Percentiles rank a stretch among this genome's conserved stretches.
Evolutionary conservation across 2,888 invertebrate species (phyloP).

Genomic region (Plebejus melissa): DNA sequence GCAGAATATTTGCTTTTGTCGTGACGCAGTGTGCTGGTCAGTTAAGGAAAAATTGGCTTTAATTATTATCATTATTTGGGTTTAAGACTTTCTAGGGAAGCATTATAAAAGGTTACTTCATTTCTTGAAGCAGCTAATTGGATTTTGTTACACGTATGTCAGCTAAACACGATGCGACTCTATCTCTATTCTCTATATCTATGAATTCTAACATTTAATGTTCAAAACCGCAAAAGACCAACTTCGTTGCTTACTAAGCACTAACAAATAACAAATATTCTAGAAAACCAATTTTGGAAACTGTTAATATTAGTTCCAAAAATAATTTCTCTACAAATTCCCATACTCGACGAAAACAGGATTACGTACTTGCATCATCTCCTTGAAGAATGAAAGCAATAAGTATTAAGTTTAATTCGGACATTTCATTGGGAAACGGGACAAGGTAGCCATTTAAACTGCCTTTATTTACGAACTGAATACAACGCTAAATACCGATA

Average conservation of each 20-base stretch:
- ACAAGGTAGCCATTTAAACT: constrained; percentile 5
- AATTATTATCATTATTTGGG: too few relatives aligned
- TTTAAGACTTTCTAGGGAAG: too few relatives aligned
- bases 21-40: neutral
- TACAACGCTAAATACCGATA: neutral
- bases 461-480: neutral
- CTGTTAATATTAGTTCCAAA: neutral
- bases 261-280: neutral
- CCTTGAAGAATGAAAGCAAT: constrained; percentile 5
- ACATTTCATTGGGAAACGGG: neutral
- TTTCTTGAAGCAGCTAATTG: too few relatives aligned
- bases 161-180: neutral
- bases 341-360: neutral
- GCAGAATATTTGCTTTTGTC: neutral
- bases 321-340: neutral
- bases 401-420: neutral
- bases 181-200: neutral
- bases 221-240: neutral
- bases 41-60: neutral
- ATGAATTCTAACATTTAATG: neutral
- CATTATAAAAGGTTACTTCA: too few relatives aligned
- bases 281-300: neutral
- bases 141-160: too few relatives aligned
- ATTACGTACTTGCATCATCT: constrained; percentile 16
- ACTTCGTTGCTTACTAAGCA: neutral